Percentiles rank a stretch among this genome's conserved stretches.
phyloP scores from a whole-genome alignment of 2,888 invertebrate species.

The Drosophila tripunctata region DNA sequence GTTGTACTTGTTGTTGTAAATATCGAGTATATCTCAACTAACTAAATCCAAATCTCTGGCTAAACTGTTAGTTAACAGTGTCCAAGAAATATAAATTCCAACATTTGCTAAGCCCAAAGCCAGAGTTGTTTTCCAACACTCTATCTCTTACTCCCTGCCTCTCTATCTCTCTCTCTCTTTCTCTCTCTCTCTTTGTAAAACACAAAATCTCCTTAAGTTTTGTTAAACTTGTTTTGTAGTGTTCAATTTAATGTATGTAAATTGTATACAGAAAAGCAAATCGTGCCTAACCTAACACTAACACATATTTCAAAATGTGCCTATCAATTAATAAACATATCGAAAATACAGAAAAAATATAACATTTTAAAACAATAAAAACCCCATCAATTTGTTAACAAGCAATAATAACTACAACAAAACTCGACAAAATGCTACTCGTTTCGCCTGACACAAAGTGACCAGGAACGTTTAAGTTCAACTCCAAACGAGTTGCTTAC shows the following conservation, averaged over 20 bases:
- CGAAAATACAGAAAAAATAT: constrained; percentile 2
- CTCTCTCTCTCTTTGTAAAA: neutral
- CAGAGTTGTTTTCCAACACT: neutral
- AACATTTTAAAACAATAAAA: neutral
- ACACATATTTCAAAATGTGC: constrained; percentile 34
- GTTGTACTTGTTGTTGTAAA: constrained; percentile 51
- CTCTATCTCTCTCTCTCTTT: neutral
- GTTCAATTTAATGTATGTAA: constrained; percentile 84
- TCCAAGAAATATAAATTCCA: constrained; percentile 6
- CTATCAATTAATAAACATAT: constrained; percentile 47
- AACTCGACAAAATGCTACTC: constrained; percentile 40
- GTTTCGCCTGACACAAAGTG: constrained; percentile 54
- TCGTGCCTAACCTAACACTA: constrained; percentile 68
- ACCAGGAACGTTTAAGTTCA: constrained; percentile 50
- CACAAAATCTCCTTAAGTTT: constrained; percentile 83
- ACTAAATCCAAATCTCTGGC: constrained; percentile 13
- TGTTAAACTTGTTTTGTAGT: constrained; percentile 84
- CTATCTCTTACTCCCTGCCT: neutral
- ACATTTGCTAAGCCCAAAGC: constrained; percentile 24
- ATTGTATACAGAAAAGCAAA: constrained; percentile 84
- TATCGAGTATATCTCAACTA: too few species aligned
- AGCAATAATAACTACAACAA: constrained; percentile 7
- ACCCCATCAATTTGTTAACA: constrained; percentile 1
- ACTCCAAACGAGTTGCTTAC: constrained; percentile 25
- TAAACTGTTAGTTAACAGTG: neutral